These are phyloP conservation scores for Micropoecilia bifurca DNA, from an alignment of 2,797 vertebrate species.

Conservation along the genomic window DNA sequence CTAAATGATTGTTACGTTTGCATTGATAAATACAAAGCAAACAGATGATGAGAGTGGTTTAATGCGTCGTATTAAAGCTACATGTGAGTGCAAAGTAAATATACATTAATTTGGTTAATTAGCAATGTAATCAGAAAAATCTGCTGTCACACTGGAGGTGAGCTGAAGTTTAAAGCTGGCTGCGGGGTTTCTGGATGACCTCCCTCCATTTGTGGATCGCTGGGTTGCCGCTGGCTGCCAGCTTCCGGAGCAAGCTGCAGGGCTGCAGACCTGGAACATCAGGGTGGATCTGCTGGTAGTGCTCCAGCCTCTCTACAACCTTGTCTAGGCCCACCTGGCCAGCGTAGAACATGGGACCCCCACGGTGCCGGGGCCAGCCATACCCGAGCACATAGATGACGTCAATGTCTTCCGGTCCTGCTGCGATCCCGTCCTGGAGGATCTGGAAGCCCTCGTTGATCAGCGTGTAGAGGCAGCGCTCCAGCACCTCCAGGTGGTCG, in stretches of 20 bases:
- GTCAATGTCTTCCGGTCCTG: constrained; percentile 89
- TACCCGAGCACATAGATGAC: constrained; percentile 90
- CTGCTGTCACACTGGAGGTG: constrained; percentile 17
- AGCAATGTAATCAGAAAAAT: constrained; percentile 1
- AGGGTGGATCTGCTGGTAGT: constrained; percentile 82
- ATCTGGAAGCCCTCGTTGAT: constrained; percentile 91
- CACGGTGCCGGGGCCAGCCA: constrained; percentile 88
- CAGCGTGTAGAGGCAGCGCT: constrained; percentile 87
- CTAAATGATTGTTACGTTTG: background rate
- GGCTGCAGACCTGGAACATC: constrained; percentile 86
- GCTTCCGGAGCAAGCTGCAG: constrained; percentile 83
- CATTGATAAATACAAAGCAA: background rate
- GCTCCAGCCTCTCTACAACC: constrained; percentile 85
- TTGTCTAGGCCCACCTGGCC: constrained; percentile 82
- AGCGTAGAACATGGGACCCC: constrained; percentile 94
- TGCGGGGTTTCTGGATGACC: constrained; percentile 64
- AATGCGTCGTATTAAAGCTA: background rate
- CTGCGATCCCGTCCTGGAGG: constrained; percentile 88
- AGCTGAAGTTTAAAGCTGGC: constrained; percentile 81
- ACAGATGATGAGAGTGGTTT: background rate
- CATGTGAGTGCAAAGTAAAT: background rate
- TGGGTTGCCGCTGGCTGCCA: constrained; percentile 86
- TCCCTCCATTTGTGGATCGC: constrained; percentile 87
- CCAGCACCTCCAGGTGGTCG: constrained; percentile 86
- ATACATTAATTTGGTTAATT: constrained; percentile 23